Base-by-base conservation (phyloP, 2,888 invertebrate genomes). In the Branchipolynoe longqiensis region DNA sequence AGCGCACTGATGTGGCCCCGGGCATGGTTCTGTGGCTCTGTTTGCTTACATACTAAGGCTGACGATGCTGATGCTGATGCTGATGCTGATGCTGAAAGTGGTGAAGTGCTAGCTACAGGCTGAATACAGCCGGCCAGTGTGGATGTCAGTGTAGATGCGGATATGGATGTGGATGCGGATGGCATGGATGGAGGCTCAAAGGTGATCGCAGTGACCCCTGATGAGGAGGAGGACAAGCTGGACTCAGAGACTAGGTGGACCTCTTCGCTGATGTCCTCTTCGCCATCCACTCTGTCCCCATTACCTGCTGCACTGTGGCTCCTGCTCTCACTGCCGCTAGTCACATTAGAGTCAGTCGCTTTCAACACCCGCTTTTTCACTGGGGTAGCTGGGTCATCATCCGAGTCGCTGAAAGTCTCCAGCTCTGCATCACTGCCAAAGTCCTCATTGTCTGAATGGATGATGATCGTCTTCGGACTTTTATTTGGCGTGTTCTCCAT, bases 381-480 rank as follows among this genome's bases (percentile, higher is more conserved):
- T 8, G 84, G 84, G 6, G 73, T 31, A 8, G 8, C 41, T 33
- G 69, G 48, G 28, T 54, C 81, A 28, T 84, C 84, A 4, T 93
- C 94, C 2, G 94, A 92, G 81, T 93, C 94, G 0, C 94, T 91
- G 88, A 94, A 94, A 48, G 94, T 93, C 89, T 94, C 94, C 1
- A 93, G 88, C 12, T 92, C 93, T 28, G 25, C 48, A 6, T 74
- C 74, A n/a, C 28, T 28, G 3, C 41, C 25, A 6, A 28, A 41
- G 1, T 12, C n/a, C 31, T 91, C 91, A 31, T 91, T 91, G 36
- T 86, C 86, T 48, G 88, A 82, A 8, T 85, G 78, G 18, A 58
- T 36, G 36, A 58, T 22, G 6, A 82, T 25, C 6, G 56, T 56
- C 2, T 31, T 36, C 12, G 40, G n/a, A 1, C n/a, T 36, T 36